These are phyloP conservation scores for Euphonia xanthogaster DNA, from an alignment of 2,797 vertebrate genomes.

Conservation along the genomic window DNA sequence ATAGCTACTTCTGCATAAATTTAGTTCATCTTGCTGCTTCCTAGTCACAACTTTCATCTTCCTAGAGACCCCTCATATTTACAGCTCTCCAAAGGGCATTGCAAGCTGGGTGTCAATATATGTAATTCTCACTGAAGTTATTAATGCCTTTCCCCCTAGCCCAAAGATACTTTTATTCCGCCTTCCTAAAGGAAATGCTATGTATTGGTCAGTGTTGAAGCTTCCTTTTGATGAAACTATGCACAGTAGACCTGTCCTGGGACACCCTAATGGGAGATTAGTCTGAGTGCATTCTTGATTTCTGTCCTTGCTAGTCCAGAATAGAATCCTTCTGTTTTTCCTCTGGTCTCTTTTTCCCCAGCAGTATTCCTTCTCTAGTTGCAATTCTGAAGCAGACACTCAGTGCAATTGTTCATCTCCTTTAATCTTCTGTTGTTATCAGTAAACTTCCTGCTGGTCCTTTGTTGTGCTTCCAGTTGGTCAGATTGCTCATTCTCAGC, in stretches of 20 bases:
- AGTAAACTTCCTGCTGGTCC: neutral
- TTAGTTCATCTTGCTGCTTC: neutral
- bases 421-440: neutral
- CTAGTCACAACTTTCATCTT: neutral
- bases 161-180: neutral
- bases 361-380: neutral
- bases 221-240: neutral
- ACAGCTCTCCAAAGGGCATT: neutral
- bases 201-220: neutral
- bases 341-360: neutral
- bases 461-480: neutral
- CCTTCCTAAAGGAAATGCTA: neutral
- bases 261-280: neutral
- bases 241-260: accelerated
- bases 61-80: neutral
- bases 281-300: neutral
- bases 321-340: neutral
- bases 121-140: neutral
- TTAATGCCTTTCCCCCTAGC: neutral
- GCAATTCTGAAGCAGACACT: neutral
- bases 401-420: neutral
- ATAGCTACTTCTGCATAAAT: neutral
- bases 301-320: neutral
- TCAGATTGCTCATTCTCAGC: neutral
- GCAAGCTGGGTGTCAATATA: neutral